phyloP scores from a whole-genome alignment of 2,113 vertebrate species.

The Taurulus bubalis region DNA sequence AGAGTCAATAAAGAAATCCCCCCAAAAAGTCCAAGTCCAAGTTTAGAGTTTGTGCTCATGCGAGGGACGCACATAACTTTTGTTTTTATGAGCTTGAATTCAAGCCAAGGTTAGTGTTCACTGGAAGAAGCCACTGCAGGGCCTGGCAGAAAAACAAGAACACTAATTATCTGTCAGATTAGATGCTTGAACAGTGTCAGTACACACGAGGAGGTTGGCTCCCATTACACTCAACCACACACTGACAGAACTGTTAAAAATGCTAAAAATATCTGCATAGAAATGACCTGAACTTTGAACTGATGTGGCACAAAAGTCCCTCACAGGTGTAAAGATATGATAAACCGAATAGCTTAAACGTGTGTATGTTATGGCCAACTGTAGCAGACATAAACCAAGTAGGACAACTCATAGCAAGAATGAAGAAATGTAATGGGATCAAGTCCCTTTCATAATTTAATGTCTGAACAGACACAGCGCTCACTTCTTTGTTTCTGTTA shows the following conservation, averaged over 20 bases:
- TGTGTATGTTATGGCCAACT: background rate
- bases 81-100: background rate
- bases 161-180: background rate
- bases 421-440: background rate
- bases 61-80: background rate
- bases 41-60: background rate
- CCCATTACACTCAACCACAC: background rate
- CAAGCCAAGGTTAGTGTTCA: background rate
- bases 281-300: background rate
- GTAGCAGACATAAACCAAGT: background rate
- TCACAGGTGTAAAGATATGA: background rate
- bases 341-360: background rate
- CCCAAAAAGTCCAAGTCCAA: background rate
- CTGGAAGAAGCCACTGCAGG: background rate
- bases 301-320: too few relatives aligned
- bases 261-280: background rate
- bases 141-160: background rate
- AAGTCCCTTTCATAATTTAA: constrained; percentile 24
- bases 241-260: background rate
- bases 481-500: constrained; percentile 1
- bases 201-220: background rate
- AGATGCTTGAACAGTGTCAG: background rate
- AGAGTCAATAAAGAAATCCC: background rate
- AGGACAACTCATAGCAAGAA: background rate
- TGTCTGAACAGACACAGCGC: constrained; percentile 13